These are phyloP conservation scores for Crambe crambe DNA, from an alignment of 37 sponge, comb jelly and placozoan genomes.

Conservation along the genomic window DNA sequence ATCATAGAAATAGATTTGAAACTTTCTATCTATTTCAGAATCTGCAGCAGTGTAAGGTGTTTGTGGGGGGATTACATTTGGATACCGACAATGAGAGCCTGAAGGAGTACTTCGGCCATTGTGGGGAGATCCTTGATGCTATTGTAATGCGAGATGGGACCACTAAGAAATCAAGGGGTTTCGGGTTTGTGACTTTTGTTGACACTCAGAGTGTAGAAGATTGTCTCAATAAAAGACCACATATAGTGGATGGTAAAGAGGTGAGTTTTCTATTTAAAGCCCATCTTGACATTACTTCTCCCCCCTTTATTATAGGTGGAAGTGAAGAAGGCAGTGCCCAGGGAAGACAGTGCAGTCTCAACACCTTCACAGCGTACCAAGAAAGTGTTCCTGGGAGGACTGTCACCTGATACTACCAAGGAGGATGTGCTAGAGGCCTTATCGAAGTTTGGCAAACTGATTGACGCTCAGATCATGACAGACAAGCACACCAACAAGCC, in stretches of 20 bases:
- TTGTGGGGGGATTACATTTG: slow-evolving; percentile 55
- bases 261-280: too few relatives aligned
- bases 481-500: slow-evolving; percentile 51
- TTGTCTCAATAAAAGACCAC: slow-evolving; percentile 31
- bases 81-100: slow-evolving; percentile 36
- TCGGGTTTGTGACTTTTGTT: slow-evolving; percentile 60
- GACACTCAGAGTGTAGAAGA: slow-evolving; percentile 3
- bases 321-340: slow-evolving; percentile 57
- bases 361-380: background rate
- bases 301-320: slow-evolving; percentile 31
- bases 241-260: slow-evolving; percentile 40
- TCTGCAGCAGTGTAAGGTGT: slow-evolving; percentile 53
- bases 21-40: background rate
- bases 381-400: slow-evolving; percentile 75
- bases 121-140: slow-evolving; percentile 56
- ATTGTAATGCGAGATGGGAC: slow-evolving; percentile 57
- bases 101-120: slow-evolving; percentile 35
- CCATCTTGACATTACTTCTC: background rate
- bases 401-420: slow-evolving; percentile 39
- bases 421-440: slow-evolving; percentile 39
- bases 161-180: slow-evolving; percentile 55
- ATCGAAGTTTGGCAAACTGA: slow-evolving; percentile 15
- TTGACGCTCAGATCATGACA: slow-evolving; percentile 27
- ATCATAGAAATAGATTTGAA: too few relatives aligned
- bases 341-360: slow-evolving; percentile 22